These are phyloP conservation scores for Odobenus rosmarus DNA, from an alignment of 2,113 vertebrate species.

Conservation along the genomic window DNA sequence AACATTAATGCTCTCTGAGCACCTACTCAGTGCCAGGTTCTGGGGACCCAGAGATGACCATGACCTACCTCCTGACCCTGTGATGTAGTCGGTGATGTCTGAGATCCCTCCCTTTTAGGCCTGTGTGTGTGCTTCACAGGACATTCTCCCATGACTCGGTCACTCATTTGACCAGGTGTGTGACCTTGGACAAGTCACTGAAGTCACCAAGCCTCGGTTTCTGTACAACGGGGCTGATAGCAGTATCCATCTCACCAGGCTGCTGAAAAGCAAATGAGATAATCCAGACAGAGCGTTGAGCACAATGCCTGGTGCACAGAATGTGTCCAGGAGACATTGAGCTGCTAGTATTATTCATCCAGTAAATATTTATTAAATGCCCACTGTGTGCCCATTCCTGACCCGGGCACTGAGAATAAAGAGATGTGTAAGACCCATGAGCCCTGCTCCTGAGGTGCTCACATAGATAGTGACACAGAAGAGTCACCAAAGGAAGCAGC, in stretches of 20 bases:
- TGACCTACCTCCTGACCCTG: background rate
- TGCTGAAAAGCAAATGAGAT: background rate
- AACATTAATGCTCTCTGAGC: background rate
- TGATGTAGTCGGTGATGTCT: background rate
- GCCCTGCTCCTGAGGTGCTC: background rate
- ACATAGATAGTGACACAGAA: background rate
- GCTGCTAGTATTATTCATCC: background rate
- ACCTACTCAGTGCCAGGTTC: background rate
- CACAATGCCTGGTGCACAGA: background rate
- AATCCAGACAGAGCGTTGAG: background rate
- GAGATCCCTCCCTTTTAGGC: background rate
- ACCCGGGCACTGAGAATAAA: background rate
- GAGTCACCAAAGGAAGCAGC: background rate
- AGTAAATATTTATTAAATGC: background rate
- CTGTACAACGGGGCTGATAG: background rate
- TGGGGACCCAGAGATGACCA: background rate
- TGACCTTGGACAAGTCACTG: background rate
- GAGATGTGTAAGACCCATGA: background rate
- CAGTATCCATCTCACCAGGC: background rate
- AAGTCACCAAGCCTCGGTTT: background rate
- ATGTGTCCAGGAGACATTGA: background rate
- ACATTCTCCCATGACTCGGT: accelerated
- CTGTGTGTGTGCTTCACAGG: accelerated
- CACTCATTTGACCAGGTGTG: background rate
- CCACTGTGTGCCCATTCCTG: background rate